Evolutionary conservation across 2,797 vertebrate species (phyloP), one percentile per base, ranked within the genome.

Genomic region (Diceros bicornis): DNA sequence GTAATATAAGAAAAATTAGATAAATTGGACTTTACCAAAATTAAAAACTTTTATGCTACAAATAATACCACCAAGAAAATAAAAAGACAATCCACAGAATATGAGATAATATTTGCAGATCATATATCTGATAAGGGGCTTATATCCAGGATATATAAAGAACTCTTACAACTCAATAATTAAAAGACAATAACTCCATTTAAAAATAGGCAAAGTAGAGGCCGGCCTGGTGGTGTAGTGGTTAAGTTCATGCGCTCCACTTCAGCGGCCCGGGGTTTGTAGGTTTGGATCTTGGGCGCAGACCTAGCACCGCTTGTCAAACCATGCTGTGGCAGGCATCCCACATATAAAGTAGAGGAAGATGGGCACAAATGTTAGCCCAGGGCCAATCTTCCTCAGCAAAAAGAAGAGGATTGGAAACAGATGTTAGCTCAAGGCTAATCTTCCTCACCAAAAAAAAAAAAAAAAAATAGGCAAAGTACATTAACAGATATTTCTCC

Each of bases 101-200:
- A 77, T 62, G 29, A 93, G 85, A 79, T 84, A 64, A 25, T 50
- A 90, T 72, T 41, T 88, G 32, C 14, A 85, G 59, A 72, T 81
- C 85, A 78, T 18, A 7, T 66, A 68, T 57, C 16, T 41, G 61
- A 69, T 68, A 92, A 74, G 52, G 18, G 18, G 61, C 7, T 71
- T 82, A 61, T 55, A 69, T 57, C 23, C 57, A 96, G 77, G 88
- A 79, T n/a, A 90, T 52, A 86, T 57, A 74, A 87, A 92, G 88
- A 84, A 88, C 75, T 25, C 59, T 87, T 71, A 69, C 4, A 61
- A 62, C 5, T 86, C 41, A 94, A 85, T 75, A 82, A 85, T 57
- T 64, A 83, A 47, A 34, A 95, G 62, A 94, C n/a, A 85, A 68
- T 13, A 68, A 71, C 32, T 62, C 91, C 85, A 50, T 71, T 95